Conservation (phyloP, 2,797 vertebrate species). For the Trematomus bernacchii region DNA sequence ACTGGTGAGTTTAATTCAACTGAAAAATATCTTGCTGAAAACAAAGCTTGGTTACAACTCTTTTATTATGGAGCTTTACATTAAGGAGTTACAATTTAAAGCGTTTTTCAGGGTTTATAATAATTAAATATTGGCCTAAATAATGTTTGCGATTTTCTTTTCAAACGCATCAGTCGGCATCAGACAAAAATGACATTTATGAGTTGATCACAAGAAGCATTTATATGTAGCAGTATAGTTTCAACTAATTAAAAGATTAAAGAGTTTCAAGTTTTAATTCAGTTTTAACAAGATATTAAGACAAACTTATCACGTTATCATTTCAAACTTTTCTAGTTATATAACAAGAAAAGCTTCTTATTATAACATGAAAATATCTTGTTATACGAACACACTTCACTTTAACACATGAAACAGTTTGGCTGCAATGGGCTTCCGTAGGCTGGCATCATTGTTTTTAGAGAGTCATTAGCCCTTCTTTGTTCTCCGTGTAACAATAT, state of each 20-base stretch:
- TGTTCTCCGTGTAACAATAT: constrained; percentile 11
- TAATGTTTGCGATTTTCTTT: background rate
- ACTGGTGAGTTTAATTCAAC: background rate
- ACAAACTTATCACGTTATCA: no score
- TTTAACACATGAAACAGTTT: no score
- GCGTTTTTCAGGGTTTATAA: background rate
- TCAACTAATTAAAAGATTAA: background rate
- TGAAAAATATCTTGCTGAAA: background rate
- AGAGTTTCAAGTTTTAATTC: no score
- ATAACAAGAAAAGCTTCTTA: no score
- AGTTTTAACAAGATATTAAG: no score
- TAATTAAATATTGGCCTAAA: background rate
- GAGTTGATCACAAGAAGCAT: constrained; percentile 19
- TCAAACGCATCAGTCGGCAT: background rate
- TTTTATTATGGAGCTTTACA: background rate
- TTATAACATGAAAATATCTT: no score
- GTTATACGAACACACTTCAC: no score
- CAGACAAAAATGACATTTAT: background rate
- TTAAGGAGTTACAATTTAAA: background rate
- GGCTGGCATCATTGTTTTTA: background rate
- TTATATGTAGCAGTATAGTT: constrained; percentile 27
- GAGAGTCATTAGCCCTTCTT: background rate
- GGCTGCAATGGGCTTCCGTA: no score
- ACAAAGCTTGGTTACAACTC: background rate
- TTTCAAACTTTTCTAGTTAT: no score